phyloP scores from a whole-genome alignment of 2,797 vertebrate species.

The Macropus fuliginosus region DNA sequence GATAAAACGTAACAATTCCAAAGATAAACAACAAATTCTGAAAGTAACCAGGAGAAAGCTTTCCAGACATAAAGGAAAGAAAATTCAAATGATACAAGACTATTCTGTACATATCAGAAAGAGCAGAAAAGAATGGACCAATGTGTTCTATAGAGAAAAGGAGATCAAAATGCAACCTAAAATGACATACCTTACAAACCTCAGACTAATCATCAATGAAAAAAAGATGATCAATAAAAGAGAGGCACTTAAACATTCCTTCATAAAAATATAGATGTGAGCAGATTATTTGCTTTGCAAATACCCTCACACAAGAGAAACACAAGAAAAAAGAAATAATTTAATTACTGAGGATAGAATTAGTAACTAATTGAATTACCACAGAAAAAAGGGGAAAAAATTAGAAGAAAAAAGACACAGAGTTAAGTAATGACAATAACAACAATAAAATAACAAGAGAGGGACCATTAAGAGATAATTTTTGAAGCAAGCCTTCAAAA shows the following conservation, averaged over 20 bases:
- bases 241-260: background rate
- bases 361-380: background rate
- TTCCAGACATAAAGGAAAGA: background rate
- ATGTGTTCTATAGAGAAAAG: background rate
- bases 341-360: background rate
- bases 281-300: background rate
- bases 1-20: background rate
- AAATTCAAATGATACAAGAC: background rate
- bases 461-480: background rate
- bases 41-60: background rate
- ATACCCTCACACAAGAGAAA: background rate
- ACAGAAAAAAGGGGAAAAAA: background rate
- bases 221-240: background rate
- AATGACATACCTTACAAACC: background rate
- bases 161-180: background rate
- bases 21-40: background rate
- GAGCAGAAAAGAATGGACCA: background rate
- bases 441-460: background rate
- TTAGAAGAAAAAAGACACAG: background rate
- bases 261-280: background rate
- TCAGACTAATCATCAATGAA: background rate
- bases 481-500: background rate
- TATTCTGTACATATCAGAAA: background rate
- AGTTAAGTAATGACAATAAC: background rate
- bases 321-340: background rate